Percentiles rank a stretch among this genome's conserved stretches.
phyloP scores from a whole-genome alignment of 2,113 vertebrate genomes.

The Euleptes europaea region DNA sequence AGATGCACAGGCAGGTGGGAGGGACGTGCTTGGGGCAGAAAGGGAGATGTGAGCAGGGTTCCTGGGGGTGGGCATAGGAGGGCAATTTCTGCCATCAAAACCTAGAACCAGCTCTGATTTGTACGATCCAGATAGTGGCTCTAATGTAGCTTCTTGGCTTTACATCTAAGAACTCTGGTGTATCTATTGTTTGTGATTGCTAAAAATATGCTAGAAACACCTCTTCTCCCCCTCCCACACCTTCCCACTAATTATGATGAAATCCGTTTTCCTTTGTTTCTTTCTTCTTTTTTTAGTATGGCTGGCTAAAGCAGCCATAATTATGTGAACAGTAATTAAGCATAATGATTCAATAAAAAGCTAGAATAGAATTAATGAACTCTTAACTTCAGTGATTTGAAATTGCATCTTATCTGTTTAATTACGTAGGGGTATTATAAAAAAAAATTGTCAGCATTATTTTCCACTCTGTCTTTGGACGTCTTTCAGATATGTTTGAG shows the following conservation, averaged over 20 bases:
- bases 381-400: constrained; percentile 32
- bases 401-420: constrained; percentile 26
- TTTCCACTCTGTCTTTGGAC: background rate
- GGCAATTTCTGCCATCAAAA: no score
- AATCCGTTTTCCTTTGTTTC: constrained; percentile 24
- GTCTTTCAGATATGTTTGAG: background rate
- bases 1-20: no score
- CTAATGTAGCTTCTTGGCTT: background rate
- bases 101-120: no score
- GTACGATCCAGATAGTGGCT: background rate
- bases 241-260: background rate
- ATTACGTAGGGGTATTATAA: background rate
- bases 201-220: background rate
- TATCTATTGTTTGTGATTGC: background rate
- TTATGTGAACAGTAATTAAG: constrained; percentile 36
- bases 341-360: constrained; percentile 30
- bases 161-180: background rate
- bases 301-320: constrained; percentile 18
- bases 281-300: constrained; percentile 9
- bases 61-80: no score
- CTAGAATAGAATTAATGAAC: constrained; percentile 10
- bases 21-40: no score
- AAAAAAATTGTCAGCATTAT: background rate
- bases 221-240: background rate
- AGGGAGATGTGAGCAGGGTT: no score